phyloP scores from a whole-genome alignment of 2,797 vertebrate genomes.

The Momotus momota region DNA sequence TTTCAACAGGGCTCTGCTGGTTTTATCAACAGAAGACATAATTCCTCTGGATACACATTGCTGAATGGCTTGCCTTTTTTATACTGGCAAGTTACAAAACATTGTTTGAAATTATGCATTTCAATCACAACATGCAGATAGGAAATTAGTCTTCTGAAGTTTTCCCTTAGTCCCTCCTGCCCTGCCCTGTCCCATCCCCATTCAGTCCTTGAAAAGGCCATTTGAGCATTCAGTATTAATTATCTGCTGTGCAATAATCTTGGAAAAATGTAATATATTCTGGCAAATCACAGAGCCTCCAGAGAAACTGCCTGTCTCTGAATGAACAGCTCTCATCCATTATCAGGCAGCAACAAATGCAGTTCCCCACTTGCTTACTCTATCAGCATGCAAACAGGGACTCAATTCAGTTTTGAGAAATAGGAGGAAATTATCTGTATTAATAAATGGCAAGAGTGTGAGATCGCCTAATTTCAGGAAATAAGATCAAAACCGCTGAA shows the following conservation, averaged over 20 bases:
- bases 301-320: constrained; percentile 17
- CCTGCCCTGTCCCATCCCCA: not conserved
- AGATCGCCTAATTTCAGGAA: constrained; percentile 33
- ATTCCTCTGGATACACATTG: not conserved
- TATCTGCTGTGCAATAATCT: constrained; percentile 53
- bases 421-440: constrained; percentile 45
- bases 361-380: not conserved
- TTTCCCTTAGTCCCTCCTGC: not conserved
- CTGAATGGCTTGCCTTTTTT: not conserved
- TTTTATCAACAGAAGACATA: not conserved
- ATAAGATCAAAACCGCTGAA: constrained; percentile 47
- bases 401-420: constrained; percentile 16
- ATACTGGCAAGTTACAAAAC: not conserved
- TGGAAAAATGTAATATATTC: constrained; percentile 47
- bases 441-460: constrained; percentile 22
- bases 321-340: constrained; percentile 18
- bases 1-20: not conserved
- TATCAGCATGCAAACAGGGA: constrained; percentile 15
- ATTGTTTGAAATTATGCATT: constrained; percentile 23
- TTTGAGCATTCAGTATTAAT: constrained; percentile 49
- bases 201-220: constrained; percentile 63
- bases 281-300: constrained; percentile 17
- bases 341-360: not conserved
- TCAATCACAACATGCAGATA: constrained; percentile 27
- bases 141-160: constrained; percentile 53